Evolutionary conservation across 2,113 vertebrate species (phyloP).

Genomic region (Python bivittatus): DNA sequence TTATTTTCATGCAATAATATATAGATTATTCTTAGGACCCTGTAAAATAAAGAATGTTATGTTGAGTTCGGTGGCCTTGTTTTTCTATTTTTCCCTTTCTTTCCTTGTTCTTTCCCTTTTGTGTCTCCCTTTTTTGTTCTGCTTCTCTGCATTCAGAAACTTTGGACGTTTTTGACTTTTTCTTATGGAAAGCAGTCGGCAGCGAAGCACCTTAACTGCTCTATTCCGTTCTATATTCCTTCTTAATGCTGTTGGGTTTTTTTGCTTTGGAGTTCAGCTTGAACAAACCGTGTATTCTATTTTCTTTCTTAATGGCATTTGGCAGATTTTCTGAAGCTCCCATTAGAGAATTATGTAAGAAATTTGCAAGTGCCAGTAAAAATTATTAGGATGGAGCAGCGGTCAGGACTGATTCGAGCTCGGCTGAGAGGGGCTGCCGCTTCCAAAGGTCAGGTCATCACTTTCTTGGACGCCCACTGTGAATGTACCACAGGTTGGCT

Average conservation of each 20-base stretch:
- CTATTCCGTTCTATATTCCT: neutral
- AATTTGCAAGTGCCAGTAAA: slow-evolving; percentile 83
- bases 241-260: neutral
- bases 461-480: slow-evolving; percentile 96
- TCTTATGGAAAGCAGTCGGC: neutral
- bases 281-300: neutral
- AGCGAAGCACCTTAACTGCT: rapidly evolving
- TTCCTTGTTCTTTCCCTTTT: neutral
- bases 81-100: neutral
- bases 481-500: slow-evolving; percentile 95
- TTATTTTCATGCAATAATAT: neutral
- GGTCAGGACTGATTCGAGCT: slow-evolving; percentile 93
- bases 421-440: slow-evolving; percentile 90
- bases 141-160: neutral
- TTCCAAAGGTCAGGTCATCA: slow-evolving; percentile 90
- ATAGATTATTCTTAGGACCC: neutral
- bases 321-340: slow-evolving; percentile 89
- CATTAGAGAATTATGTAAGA: slow-evolving; percentile 85
- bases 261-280: neutral
- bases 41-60: neutral
- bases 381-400: slow-evolving; percentile 93
- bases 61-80: neutral
- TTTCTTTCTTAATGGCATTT: neutral
- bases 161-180: neutral
- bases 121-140: neutral